These are phyloP conservation scores for Albula glossodonta DNA, from an alignment of 2,113 vertebrate genomes.

Conservation along the genomic window DNA sequence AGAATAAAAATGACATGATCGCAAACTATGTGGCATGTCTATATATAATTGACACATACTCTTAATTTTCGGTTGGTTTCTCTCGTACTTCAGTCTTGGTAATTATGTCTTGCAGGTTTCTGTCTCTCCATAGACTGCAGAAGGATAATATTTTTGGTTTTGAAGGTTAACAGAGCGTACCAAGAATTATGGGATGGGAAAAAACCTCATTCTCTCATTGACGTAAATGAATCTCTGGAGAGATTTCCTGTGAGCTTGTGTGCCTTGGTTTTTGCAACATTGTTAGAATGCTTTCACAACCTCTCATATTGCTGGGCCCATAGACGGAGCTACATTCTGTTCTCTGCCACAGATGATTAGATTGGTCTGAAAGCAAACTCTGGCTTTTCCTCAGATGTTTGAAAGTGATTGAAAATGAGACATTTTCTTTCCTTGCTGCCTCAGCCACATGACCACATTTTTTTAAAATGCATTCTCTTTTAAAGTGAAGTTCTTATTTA, in stretches of 20 bases:
- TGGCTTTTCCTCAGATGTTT: not conserved
- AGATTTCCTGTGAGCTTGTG: slow-evolving; percentile 13
- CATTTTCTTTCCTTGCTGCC: not conserved
- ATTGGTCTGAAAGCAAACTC: not conserved
- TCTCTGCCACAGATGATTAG: not conserved
- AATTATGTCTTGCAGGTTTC: slow-evolving; percentile 4
- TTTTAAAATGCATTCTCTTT: not conserved
- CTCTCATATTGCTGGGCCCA: not conserved
- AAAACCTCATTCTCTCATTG: slow-evolving; percentile 26
- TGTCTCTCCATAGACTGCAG: not conserved
- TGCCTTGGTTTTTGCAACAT: slow-evolving; percentile 21
- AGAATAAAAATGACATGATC: not conserved
- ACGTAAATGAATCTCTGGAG: slow-evolving; percentile 28
- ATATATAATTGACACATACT: slow-evolving; percentile 19
- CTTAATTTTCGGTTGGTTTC: slow-evolving; percentile 22
- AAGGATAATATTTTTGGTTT: slow-evolving; percentile 8
- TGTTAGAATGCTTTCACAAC: slow-evolving; percentile 34
- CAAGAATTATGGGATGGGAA: slow-evolving; percentile 36
- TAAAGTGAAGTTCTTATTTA: not conserved
- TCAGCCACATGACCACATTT: not conserved
- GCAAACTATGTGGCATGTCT: not conserved
- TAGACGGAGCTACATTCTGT: not conserved
- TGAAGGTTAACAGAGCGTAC: slow-evolving; percentile 10
- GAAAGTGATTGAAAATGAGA: not conserved
- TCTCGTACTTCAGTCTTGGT: slow-evolving; percentile 13